Evolutionary conservation across 2,797 vertebrate genomes (phyloP), one percentile per base, ranked within the genome.

Genomic region (Thunnus albacares): DNA sequence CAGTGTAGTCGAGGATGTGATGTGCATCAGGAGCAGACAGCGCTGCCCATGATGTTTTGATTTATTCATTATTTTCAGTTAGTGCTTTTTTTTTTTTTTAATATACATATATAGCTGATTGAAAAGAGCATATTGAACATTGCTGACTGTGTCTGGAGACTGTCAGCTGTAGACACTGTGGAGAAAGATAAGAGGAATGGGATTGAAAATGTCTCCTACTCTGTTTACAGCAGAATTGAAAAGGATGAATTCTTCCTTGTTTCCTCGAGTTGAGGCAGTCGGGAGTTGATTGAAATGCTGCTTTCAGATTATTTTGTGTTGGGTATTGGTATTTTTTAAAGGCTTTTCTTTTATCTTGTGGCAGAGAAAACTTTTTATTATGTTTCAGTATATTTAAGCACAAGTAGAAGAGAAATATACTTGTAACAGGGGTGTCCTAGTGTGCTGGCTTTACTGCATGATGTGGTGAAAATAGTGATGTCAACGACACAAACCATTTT

Each of bases 1-100:
- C 30, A 15, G 26, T 49, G 0, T 38, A 22, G 57, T 43, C 38
- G 11, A 68, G 72, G 78, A 78, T 59, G 74, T 49, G 68, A 77
- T 81, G 80, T 71, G 78, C 18, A 77, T 79, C 82, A 6, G 12
- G 41, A 53, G 28, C 47, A 58, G 75, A 61, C 77, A 14, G 35
- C 43, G 1, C 64, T n/a, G 66, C 53, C 38, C 3, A 38, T 79
- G 35, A 79, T 55, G 70, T 26, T 59, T 55, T 72, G 77, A 80
- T 80, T 81, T 80, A 77, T 88, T 88, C 79, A 68, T 85, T 71
- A 51, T 63, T 75, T 67, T 77, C 62, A 10, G 45, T 38, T 49
- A 47, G 22, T 63, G n/a, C 45, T 51, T 51, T 18, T 51, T 47
- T 61, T 30, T 30, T 30, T 28, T 9, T 60, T 45, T 3, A 13